A percentile compares a stretch with the other conserved stretches of the same genome.
Evolutionary conservation across 1,140 invertebrate species (phyloP).

Genomic region (Drosophila hydei): DNA sequence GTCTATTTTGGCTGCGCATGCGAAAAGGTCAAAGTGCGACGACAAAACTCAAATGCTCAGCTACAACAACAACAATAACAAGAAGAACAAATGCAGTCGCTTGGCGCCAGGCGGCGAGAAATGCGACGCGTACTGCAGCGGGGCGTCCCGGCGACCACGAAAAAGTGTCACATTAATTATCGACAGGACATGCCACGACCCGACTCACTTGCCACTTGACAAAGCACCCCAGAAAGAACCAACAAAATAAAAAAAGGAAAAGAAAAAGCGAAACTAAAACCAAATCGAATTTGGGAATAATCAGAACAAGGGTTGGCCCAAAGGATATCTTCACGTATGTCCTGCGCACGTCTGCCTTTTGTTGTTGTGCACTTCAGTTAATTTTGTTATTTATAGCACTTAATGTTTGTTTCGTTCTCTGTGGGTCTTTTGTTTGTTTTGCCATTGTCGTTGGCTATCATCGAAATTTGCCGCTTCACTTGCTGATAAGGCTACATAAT

Average conservation of each 20-base stretch:
- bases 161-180: constrained; percentile 64
- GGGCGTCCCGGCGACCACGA: constrained; percentile 16
- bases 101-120: constrained; percentile 63
- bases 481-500: constrained; percentile 38
- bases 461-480: constrained; percentile 43
- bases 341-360: constrained; percentile 43
- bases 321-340: constrained; percentile 44
- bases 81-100: constrained; percentile 9
- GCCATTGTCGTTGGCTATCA: constrained; percentile 37
- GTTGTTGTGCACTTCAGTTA: constrained; percentile 67
- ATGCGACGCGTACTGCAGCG: constrained; percentile 49
- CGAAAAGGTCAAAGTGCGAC: constrained; percentile 70
- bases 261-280: constrained; percentile 3
- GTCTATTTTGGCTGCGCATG: constrained; percentile 62
- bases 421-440: constrained; percentile 19
- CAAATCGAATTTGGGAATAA: constrained; percentile 12
- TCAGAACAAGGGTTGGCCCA: constrained; percentile 33
- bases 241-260: not conserved
- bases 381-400: constrained; percentile 66
- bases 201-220: constrained; percentile 65
- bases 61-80: constrained; percentile 12
- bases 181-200: constrained; percentile 61
- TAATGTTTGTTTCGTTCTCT: constrained; percentile 22
- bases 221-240: constrained; percentile 10
- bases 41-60: constrained; percentile 3